Evolutionary conservation across 2,888 invertebrate genomes (phyloP).

Genomic region (Apodemia zela): DNA sequence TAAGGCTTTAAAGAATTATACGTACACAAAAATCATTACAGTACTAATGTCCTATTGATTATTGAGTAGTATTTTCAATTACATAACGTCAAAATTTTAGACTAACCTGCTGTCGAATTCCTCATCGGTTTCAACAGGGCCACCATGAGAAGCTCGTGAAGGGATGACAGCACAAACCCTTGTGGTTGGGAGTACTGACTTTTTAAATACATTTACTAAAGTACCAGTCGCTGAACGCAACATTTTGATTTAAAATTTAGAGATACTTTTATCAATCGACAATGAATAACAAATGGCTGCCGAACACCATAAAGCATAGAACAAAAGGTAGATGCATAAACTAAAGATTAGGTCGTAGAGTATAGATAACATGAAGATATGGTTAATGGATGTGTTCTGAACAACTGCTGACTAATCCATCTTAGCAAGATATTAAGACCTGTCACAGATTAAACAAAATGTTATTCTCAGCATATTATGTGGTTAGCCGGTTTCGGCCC

Average conservation of each 20-base stretch:
- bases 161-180: constrained; percentile 55
- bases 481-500: no score
- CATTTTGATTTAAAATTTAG: constrained; percentile 59
- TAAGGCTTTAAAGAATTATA: no score
- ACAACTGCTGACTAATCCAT: no score
- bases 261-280: constrained; percentile 38
- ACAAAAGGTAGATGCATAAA: no score
- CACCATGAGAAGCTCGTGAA: constrained; percentile 63
- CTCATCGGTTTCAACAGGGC: constrained; percentile 87
- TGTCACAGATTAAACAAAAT: no score
- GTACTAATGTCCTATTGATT: background rate
- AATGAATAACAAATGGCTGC: constrained; percentile 71
- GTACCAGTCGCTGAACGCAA: constrained; percentile 68
- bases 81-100: constrained; percentile 68
- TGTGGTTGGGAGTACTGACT: constrained; percentile 55
- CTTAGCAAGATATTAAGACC: no score
- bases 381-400: no score
- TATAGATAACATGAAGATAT: no score
- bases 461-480: no score
- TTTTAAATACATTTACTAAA: constrained; percentile 61
- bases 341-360: constrained; percentile 9
- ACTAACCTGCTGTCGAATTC: constrained; percentile 88
- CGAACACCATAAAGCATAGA: no score
- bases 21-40: background rate
- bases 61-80: constrained; percentile 62